Base-by-base conservation (phyloP, 2,797 vertebrate genomes). In the Balearica regulorum region DNA sequence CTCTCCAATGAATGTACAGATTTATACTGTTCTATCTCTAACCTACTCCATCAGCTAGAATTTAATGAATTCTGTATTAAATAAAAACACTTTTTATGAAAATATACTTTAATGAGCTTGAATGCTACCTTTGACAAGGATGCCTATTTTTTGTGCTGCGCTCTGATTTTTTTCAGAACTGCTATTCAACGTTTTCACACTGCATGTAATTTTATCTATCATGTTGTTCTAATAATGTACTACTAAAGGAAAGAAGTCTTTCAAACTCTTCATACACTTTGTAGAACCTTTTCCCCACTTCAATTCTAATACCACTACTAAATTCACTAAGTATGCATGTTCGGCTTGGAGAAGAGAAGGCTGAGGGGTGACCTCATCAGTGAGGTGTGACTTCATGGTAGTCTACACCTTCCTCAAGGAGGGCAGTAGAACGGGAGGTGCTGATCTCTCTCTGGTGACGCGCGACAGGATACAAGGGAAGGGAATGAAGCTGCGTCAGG, bases 401-500 rank as follows among this genome's bases (percentile, higher is more conserved):
- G 10, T 20, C 31, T 10, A 19, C 75, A 41, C 5, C 35, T 49
- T 43, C 25, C 58, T 49, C 9, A 18, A 17, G 9, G 17, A 0
- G 14, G 22, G 6, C 35, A 35, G 31, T 0, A 0, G 18, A 72
- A 18, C 31, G 11, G 20, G 4, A 62, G 29, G 20, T 35, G 22
- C 22, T 83, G n/a, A 54, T 35, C 25, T 55, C 16, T 0, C 1
- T 46, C 31, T 54, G 57, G 18, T 62, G 68, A 48, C 12, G 20
- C 76, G n/a, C 2, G 5, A 14, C 0, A 43, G 25, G 68, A n/a
- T 24, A 57, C 0, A 0, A 53, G 37, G 37, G 86, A 79, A 66
- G 9, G 5, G 18, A 81, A 54, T 1, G 3, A 68, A 68, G 25
- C 16, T 54, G 26, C 2, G 1, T n/a, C 39, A 53, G 39, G 14